Conservation (phyloP, 2,797 vertebrate genomes). For the Agapornis canus region DNA sequence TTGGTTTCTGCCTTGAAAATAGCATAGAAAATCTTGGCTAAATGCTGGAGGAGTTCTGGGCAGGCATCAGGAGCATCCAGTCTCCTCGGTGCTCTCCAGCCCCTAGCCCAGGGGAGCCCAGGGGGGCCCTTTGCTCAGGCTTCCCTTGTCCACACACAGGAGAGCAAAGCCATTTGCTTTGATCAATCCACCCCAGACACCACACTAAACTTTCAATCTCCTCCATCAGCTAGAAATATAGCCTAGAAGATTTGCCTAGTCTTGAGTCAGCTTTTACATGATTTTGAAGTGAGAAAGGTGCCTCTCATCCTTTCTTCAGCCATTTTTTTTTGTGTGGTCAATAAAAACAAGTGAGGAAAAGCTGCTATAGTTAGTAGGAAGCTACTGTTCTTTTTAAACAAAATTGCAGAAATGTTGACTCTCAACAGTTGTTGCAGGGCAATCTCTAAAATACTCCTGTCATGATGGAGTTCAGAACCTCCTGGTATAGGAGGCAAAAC, state of each 20-base stretch:
- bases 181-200: not conserved
- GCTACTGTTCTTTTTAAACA: not conserved
- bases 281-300: not conserved
- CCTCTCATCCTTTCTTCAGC: not conserved
- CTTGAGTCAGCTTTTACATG: not conserved
- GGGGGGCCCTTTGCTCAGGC: not conserved
- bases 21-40: not conserved
- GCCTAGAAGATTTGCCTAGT: not conserved
- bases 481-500: not conserved
- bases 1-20: conserved; percentile 17
- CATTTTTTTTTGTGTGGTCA: not conserved
- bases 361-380: not conserved
- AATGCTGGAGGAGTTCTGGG: not conserved
- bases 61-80: not conserved
- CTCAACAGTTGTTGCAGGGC: not conserved
- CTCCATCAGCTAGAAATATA: not conserved
- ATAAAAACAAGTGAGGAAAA: not conserved
- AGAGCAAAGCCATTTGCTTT: not conserved
- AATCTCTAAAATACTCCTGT: not conserved
- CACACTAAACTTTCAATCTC: fast-evolving
- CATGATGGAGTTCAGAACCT: not conserved
- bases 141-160: not conserved
- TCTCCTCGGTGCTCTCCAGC: not conserved
- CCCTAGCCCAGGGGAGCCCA: not conserved
- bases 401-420: not conserved